Percentiles rank a stretch among this genome's conserved stretches.
Evolutionary conservation across 2,797 vertebrate genomes (phyloP).

Genomic region (Helarctos malayanus): DNA sequence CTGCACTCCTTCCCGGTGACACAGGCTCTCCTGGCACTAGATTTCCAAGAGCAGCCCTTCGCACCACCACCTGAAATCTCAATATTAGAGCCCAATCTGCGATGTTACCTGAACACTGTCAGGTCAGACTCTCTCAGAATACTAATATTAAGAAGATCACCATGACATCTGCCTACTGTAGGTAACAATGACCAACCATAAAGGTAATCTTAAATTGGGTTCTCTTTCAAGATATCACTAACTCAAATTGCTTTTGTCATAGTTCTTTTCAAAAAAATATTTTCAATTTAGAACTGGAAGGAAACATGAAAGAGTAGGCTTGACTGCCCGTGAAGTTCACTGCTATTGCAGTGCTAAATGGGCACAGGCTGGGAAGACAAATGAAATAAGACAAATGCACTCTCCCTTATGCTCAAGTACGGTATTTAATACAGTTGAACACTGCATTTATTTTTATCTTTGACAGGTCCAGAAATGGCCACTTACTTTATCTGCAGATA

Average conservation of each 20-base stretch:
- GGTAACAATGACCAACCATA: slow-evolving; percentile 69
- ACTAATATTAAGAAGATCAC: slow-evolving; percentile 71
- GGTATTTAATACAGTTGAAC: slow-evolving; percentile 77
- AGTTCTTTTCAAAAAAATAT: slow-evolving; percentile 74
- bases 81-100: slow-evolving; percentile 47
- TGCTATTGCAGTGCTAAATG: slow-evolving; percentile 8
- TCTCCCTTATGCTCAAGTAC: slow-evolving; percentile 67
- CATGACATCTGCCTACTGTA: slow-evolving; percentile 32
- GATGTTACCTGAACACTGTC: slow-evolving; percentile 73
- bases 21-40: slow-evolving; percentile 70
- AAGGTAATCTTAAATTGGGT: slow-evolving; percentile 72
- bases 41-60: slow-evolving; percentile 58
- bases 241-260: slow-evolving; percentile 82
- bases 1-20: slow-evolving; percentile 48
- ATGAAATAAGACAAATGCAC: slow-evolving; percentile 77
- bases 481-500: slow-evolving; percentile 70
- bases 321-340: slow-evolving; percentile 67
- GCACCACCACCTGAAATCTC: slow-evolving; percentile 67
- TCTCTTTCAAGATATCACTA: slow-evolving; percentile 83
- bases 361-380: slow-evolving; percentile 74
- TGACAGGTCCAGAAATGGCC: slow-evolving; percentile 77
- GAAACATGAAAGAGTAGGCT: slow-evolving; percentile 74
- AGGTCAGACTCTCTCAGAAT: slow-evolving; percentile 61
- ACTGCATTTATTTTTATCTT: slow-evolving; percentile 72
- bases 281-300: slow-evolving; percentile 80